phyloP scores from a whole-genome alignment of 1,140 invertebrate species.

The Zaprionus camerounensis region DNA sequence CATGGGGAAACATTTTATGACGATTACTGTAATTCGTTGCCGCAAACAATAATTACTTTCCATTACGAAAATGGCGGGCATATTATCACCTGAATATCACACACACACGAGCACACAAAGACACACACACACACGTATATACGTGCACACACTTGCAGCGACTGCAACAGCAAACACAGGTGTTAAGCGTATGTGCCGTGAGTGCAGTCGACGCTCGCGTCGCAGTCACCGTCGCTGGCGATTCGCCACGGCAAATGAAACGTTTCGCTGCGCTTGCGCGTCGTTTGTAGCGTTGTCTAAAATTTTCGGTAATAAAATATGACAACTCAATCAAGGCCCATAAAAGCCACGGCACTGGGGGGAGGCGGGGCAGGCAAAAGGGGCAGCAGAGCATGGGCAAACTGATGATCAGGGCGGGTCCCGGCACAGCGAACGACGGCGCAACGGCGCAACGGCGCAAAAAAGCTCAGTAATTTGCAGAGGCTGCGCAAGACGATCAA shows the following conservation, averaged over 20 bases:
- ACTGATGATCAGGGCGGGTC: constrained; percentile 64
- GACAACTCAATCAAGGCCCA: constrained; percentile 84
- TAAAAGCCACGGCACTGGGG: constrained; percentile 56
- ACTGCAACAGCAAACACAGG: constrained; percentile 49
- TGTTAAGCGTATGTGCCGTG: constrained; percentile 55
- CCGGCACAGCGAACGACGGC: background rate
- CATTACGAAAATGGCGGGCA: constrained; percentile 84
- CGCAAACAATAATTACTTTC: constrained; percentile 84
- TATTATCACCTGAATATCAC: constrained; percentile 84
- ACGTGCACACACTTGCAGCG: constrained; percentile 9
- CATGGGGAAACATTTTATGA: constrained; percentile 84
- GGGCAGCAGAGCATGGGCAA: constrained; percentile 13
- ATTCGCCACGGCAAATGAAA: constrained; percentile 69
- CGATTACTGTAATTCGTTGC: constrained; percentile 84
- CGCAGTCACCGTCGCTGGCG: constrained; percentile 9
- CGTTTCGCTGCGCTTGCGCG: constrained; percentile 58
- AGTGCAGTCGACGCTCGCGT: constrained; percentile 22
- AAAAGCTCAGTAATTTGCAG: constrained; percentile 71
- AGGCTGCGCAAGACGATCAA: constrained; percentile 79
- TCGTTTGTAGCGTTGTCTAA: constrained; percentile 67
- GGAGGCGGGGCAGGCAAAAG: background rate
- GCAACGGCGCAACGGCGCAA: constrained; percentile 2
- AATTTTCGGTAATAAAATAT: constrained; percentile 84
- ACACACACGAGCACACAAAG: constrained; percentile 50
- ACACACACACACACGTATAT: constrained; percentile 31